Base-by-base conservation (phyloP, 2,797 vertebrate species). In the Ispidina lecontei region DNA sequence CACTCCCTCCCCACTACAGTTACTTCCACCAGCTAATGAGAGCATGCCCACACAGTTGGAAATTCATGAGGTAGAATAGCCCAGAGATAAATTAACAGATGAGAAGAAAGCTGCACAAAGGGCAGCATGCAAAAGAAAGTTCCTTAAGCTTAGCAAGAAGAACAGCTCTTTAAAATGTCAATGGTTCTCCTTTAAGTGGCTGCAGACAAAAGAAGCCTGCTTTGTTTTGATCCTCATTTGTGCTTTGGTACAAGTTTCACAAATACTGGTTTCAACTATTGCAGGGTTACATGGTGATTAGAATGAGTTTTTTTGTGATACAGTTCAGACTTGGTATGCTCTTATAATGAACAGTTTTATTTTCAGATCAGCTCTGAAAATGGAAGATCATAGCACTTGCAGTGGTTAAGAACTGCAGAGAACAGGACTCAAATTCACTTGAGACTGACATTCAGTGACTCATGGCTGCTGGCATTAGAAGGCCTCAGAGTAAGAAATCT, bases 191-290 rank as follows among this genome's bases (percentile, higher is more conserved):
- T 59, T 78, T 58, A 95, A 89, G 65, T 12, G 15, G 22, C 67
- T 80, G 51, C 28, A 83, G 35, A 33, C 43, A 89, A 89, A 92
- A 95, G 52, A 94, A 92, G 79, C 41, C 29, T 69, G 62, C 89
- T 92, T 96, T 95, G 91, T 96, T 94, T 92, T 91, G 82, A 83
- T 77, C 39, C 18, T 87, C 55, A 29, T 59, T 49, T 69, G 41
- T 55, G 46, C 49, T 85, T 59, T 6, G 0, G n/a, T 55, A 29
- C 8, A 80, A 87, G 65, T 89, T 89, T 44, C 63, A 59, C 17
- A 84, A 43, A 79, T 4, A 41, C 7, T 75, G 1, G 1, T 69
- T 87, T 67, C 64, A 94, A 84, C 25, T 46, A 39, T 71, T 84
- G 84, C 81, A 96, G 89, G 84, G 78, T 76, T 73, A 89, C 26